Base-by-base conservation (phyloP, 2,113 vertebrate species). In the Muntiacus muntjak region DNA sequence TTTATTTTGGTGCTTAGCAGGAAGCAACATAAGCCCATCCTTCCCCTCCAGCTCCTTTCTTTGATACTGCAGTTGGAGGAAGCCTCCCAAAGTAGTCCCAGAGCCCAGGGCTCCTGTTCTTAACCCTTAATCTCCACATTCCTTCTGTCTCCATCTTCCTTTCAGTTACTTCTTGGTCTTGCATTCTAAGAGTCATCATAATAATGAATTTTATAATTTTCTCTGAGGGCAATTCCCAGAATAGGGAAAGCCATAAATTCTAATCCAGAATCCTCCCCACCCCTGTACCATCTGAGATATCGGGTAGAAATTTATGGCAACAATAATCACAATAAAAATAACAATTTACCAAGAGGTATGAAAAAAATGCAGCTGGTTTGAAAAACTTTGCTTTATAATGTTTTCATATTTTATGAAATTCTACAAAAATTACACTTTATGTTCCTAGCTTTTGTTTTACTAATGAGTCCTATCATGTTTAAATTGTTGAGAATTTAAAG, bases 241-340 rank as follows among this genome's bases (percentile, higher is more conserved):
- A 58, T 19, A 74, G 2, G 82, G 52, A 58, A 90, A 95, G 71
- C 1, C 28, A 43, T 40, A 71, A 58, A 67, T 62, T 67, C 4
- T 64, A 92, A 30, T 74, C 36, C 0, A 1, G 14, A 94, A 76
- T 0, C 8, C 4, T 67, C 12, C 0, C 26, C 10, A 25, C 0
- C 6, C 11, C 23, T 36, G 8, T 15, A 87, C 9, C 7, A 43
- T 45, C 13, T 6, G 26, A 84, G 13, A 33, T 71, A 67, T 79
- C 36, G 76, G 3, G 10, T 52, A 81, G 40, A 71, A 87, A 87
- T 57, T 50, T 62, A 57, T 52, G 13, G 13, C 26, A 54, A 30
- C 15, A 12, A 8, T 43, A 85, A 85, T 76, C 87, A 55, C 26
- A 19, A 15, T 19, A 47, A 81, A 81, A 16, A 50, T n/a, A 91